These are phyloP conservation scores for Andrena dorsata DNA, from an alignment of 2,888 invertebrate genomes.

Conservation along the genomic window DNA sequence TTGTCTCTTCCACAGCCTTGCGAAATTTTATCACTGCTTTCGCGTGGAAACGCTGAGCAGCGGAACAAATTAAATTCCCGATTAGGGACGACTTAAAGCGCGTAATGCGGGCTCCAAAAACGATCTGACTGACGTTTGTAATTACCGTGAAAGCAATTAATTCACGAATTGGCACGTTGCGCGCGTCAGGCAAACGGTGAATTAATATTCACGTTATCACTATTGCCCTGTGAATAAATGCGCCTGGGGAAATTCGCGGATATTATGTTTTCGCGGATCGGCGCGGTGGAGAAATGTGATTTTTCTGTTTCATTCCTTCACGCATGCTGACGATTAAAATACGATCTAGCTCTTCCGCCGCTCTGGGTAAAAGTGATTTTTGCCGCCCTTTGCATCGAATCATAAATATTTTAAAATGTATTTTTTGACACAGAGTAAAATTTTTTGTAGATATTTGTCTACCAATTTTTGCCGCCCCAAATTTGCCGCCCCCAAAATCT, in stretches of 20 bases:
- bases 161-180: slow-evolving; percentile 18
- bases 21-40: background rate
- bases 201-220: slow-evolving; percentile 33
- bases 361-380: no score
- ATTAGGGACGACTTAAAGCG: slow-evolving; percentile 15
- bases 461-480: no score
- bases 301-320: background rate
- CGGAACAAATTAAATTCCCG: slow-evolving; percentile 33
- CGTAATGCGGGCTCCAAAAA: background rate
- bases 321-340: background rate
- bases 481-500: no score
- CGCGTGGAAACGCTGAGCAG: background rate
- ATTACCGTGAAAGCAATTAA: slow-evolving; percentile 41
- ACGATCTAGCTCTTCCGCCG: no score
- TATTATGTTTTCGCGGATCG: background rate
- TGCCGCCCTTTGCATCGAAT: no score
- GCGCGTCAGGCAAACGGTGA: background rate
- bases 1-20: no score
- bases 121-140: slow-evolving; percentile 21
- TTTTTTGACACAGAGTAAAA: no score
- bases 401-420: no score
- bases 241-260: background rate
- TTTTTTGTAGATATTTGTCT: no score
- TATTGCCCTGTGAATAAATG: slow-evolving; percentile 11
- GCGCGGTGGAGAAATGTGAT: background rate